Evolutionary conservation across 1,140 invertebrate species (phyloP).

Genomic region (Caenorhabditis brenneri): DNA sequence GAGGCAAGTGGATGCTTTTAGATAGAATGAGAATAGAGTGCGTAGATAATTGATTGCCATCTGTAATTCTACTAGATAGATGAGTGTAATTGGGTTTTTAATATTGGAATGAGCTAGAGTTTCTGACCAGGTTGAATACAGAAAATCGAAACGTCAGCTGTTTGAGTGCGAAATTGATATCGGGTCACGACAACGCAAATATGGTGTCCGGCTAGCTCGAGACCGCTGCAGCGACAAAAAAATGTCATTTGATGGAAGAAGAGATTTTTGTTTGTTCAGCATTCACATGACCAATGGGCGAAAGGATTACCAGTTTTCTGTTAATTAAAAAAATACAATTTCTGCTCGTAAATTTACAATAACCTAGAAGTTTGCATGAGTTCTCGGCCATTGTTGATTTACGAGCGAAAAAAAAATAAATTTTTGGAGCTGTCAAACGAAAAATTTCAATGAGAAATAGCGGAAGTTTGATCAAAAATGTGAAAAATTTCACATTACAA

Average conservation of each 20-base stretch:
- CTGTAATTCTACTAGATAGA: background rate
- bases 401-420: too few relatives aligned
- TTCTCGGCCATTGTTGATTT: constrained; percentile 34
- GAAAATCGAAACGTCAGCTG: background rate
- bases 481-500: background rate
- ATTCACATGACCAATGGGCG: background rate
- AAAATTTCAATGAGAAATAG: too few relatives aligned
- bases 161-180: constrained; percentile 18
- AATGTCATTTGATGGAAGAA: background rate
- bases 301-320: constrained; percentile 10
- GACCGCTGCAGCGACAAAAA: background rate
- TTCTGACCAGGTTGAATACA: background rate
- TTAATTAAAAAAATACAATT: background rate
- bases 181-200: constrained; percentile 29
- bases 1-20: constrained; percentile 3
- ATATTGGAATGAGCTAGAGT: background rate
- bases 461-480: too few relatives aligned
- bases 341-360: background rate
- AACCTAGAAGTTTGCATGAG: background rate
- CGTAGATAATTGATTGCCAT: constrained; percentile 14
- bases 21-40: background rate
- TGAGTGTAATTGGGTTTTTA: background rate
- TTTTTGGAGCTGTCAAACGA: too few relatives aligned
- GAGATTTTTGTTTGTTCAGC: constrained; percentile 21
- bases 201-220: background rate